Percentiles rank a stretch among this genome's conserved stretches.
phyloP scores from a whole-genome alignment of 2,888 invertebrate genomes.

The Metacarcinus magister region DNA sequence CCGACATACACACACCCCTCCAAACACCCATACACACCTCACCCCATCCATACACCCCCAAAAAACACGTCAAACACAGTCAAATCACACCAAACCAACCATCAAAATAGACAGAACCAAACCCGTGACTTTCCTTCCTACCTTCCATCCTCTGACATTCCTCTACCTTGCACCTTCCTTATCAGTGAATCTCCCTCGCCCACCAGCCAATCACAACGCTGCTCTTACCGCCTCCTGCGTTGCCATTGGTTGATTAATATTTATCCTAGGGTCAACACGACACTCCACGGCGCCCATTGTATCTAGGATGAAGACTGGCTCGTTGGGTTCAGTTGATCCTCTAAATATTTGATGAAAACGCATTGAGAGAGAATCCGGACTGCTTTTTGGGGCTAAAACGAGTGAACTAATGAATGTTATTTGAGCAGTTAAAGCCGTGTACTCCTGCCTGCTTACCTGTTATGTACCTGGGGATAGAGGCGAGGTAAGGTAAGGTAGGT shows the following conservation, averaged over 20 bases:
- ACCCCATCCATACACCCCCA: neutral
- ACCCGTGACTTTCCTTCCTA: neutral
- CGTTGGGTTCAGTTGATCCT: slow-evolving; percentile 28
- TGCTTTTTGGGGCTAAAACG: neutral
- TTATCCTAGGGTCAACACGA: slow-evolving; percentile 72
- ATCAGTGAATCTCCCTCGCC: slow-evolving; percentile 67
- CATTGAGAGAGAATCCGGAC: slow-evolving; percentile 27
- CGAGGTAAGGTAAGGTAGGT: neutral
- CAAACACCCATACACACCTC: neutral
- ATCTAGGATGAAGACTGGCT: neutral
- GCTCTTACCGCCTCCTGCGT: slow-evolving; percentile 47
- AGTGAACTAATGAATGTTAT: slow-evolving; percentile 9
- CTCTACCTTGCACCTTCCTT: slow-evolving; percentile 72
- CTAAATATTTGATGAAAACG: slow-evolving; percentile 29
- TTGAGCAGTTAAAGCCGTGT: neutral
- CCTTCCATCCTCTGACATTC: slow-evolving; percentile 59
- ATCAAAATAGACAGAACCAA: neutral
- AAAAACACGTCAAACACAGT: neutral
- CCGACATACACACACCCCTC: neutral
- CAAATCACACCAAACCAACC: neutral
- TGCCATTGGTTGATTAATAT: slow-evolving; percentile 75
- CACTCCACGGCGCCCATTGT: slow-evolving; percentile 67
- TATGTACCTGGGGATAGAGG: neutral
- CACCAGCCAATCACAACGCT: slow-evolving; percentile 65
- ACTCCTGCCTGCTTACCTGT: neutral